Evolutionary conservation across 1,140 invertebrate species (phyloP), one percentile per base, ranked within the genome.

Genomic region (Dufourea novaeangliae): DNA sequence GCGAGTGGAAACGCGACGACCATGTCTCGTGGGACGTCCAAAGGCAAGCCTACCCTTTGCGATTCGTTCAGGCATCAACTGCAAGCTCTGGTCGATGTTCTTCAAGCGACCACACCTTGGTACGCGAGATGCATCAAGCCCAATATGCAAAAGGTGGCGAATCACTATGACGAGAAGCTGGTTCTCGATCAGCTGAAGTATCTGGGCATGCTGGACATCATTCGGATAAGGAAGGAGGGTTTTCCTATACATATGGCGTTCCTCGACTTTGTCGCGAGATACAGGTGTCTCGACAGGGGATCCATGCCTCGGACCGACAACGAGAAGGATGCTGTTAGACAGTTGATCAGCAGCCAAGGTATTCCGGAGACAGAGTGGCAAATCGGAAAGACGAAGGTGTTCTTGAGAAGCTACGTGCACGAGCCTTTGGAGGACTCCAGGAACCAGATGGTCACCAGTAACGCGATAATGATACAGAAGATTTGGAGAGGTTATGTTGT

Each of bases 121-220:
- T 98, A 99, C 93, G 97, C 98, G 1, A 94, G 98, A 10, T 99
- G 98, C 89, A 98, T 99, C 80, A 99, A 99, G 89, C 98, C 98
- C 1, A 99, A 99, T 88, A 95, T 96, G 88, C 93, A 96, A 82
- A 99, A 99, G 92, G 92, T 94, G n/a, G 93, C 97, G 0, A 95
- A 97, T 86, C 94, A 95, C 80, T 99, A 97, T 90, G 95, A 97
- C 90, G 95, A 96, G 50, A 94, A 95, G 62, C 93, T 98, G 67
- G 98, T 99, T 2, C 92, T 98, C 50, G 97, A 97, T 85, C 98
- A 99, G 92, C 93, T 99, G 8, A 95, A 96, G 81, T 99, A 99
- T 92, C 94, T 99, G 57, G 98, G 98, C 59, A 99, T 99, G 97
- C 93, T 98, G 87, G 98, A 99, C 90, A 98, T 99, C 78, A 98